phyloP scores from a whole-genome alignment of 2,888 invertebrate genomes.

The Loripinus fragilis region DNA sequence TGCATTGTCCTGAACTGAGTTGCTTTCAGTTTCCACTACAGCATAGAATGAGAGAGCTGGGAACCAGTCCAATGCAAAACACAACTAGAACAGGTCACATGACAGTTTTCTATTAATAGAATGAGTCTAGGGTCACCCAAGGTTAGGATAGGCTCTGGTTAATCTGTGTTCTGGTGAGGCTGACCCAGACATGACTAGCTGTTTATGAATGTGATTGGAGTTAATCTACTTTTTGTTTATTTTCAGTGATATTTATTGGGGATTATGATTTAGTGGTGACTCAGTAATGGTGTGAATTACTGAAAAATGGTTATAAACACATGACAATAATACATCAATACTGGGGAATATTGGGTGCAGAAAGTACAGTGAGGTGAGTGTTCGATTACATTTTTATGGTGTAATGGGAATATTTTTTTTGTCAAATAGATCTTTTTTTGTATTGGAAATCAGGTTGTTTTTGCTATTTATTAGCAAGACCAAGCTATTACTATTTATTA shows the following conservation, averaged over 20 bases:
- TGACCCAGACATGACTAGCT: background rate
- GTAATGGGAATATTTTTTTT: too few species aligned
- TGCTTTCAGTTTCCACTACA: too few species aligned
- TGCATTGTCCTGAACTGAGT: too few species aligned
- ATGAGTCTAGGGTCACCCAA: slow-evolving; percentile 12
- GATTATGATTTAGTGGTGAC: background rate
- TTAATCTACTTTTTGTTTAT: background rate
- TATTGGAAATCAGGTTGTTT: too few species aligned
- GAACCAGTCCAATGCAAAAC: background rate
- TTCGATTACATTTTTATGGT: background rate
- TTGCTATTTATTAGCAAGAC: too few species aligned
- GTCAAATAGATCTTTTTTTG: too few species aligned
- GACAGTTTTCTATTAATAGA: slow-evolving; percentile 6
- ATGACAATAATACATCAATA: background rate
- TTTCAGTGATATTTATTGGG: background rate
- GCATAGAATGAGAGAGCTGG: background rate
- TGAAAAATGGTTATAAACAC: too few species aligned
- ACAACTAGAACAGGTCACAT: slow-evolving; percentile 7
- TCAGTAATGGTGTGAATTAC: too few species aligned
- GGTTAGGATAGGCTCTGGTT: slow-evolving; percentile 18
- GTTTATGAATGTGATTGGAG: background rate
- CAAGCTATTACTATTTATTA: too few species aligned
- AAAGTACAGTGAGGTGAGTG: slow-evolving; percentile 15
- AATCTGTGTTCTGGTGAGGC: background rate
- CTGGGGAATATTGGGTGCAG: slow-evolving; percentile 7